Evolutionary conservation across 2,797 vertebrate species (phyloP), one percentile per base, ranked within the genome.

Genomic region (Brachymystax lenok): DNA sequence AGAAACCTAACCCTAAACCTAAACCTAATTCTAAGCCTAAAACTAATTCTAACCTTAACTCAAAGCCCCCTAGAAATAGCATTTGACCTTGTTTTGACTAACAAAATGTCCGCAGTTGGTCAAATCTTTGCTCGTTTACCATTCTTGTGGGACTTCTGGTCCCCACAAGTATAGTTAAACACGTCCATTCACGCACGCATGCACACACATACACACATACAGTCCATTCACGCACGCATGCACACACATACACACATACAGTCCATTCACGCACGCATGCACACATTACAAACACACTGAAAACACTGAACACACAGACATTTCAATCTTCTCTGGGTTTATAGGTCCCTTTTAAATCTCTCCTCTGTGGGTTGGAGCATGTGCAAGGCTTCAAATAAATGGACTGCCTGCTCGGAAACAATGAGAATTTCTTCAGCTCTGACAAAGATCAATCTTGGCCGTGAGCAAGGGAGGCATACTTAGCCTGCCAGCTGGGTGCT

Each of bases 371-470:
- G 81, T 83, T 80, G 14, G 21, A 84, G 71, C 77, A 80, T 81
- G 83, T 80, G 77, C 77, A 73, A 71, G 78, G 78, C 71, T 87
- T 82, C 77, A 87, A 87, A 85, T 84, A 88, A 88, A 89, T 85
- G 66, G 73, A 83, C 83, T 79, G 82, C 70, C 75, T 83, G 80
- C 74, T 74, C 17, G 52, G 70, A 88, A 87, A 87, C 86, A 85
- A 86, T 87, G 83, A 85, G 82, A 76, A 85, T 81, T 81, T 86
- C 82, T 79, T 75, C 40, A 24, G 61, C 77, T 79, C 78, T 86
- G 84, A 87, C 84, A 86, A 87, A 88, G 87, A 89, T 90, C 88
- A 87, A 88, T 87, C 80, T 77, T 83, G 77, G 82, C 88, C 71
- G 54, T 52, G 28, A 90, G 86, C 77, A 33, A 68, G 52, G 74